Evolutionary conservation across 2,888 invertebrate genomes (phyloP), one percentile per base, ranked within the genome.

Genomic region (Thecophora atra): DNA sequence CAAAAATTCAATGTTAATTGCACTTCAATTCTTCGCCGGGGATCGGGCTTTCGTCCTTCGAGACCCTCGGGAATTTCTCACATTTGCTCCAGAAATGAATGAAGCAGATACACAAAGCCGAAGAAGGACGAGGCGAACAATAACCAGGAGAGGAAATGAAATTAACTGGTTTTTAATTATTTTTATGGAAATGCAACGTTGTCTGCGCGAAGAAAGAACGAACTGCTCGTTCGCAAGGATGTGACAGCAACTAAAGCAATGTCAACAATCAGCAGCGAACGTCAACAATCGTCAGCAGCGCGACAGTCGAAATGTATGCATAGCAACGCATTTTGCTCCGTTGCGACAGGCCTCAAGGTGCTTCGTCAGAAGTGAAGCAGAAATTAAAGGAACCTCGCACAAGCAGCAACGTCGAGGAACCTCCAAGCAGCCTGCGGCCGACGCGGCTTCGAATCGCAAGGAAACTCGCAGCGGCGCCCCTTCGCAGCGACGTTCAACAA

Each of bases 151-250:
- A 60, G 11, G 30, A 60, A 17, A 30, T 17, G 30, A 37, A 21
- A 15, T 67, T 42, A 67, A 67, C 67, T 67, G 67, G 67, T 67
- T 67, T 67, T 67, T 67, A 67, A 67, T 67, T 54, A 67, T 37
- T 54, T 67, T 54, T 37, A 13, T 37, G 3, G 56, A 11, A 13
- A 19, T 54, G 54, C 54, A 54, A 24, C 54, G 37, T 42, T 44
- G 21, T 42, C 44, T 15, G 44, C 44, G 6, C 15, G 21, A 64
- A 52, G 21, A 21, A 37, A 67, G 67, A 37, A 54, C 30, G 30
- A 28, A 11, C 26, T 4, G 52, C 21, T 15, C 19, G 15, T 37
- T 13, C 19, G 37, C 30, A 13, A 24, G 21, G 21, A 44, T 44
- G 44, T 44, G 44, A 26, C 21, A 58, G 26, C 15, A 47, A 44